Base-by-base conservation (phyloP, 2,888 invertebrate genomes). In the Thereva nobilitata region DNA sequence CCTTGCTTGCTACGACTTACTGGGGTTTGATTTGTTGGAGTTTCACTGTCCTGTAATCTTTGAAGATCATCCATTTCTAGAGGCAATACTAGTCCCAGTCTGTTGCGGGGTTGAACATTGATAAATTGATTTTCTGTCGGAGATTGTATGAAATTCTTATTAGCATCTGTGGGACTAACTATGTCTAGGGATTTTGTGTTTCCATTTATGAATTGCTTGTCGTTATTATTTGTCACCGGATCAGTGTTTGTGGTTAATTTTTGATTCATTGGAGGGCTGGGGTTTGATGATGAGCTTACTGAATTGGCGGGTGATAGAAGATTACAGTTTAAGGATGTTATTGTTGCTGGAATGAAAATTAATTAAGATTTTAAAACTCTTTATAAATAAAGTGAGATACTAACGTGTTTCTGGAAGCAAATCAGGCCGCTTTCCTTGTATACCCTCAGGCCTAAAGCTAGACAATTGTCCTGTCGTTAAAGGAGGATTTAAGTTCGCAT, bases 1-100 rank as follows among this genome's bases (percentile, higher is more conserved):
- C 89, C 89, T 76, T 92, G 89, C 72, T 91, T 91, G 69, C 82
- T 81, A 47, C 80, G 76, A 1, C 76, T 77, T 0, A 76, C 72
- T 4, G 76, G 75, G 4, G 75, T 76, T 12, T 74, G 78, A 7
- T 76, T 77, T 1, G 79, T 80, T 40, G 80, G 79, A 41, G 80
- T 80, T 7, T 75, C 76, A 4, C 75, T 77, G 3, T 76, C 77
- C n/a, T 75, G 75, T 4, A 74, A 70, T 35, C 73, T 74, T 4
- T 74, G 70, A 4, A 71, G 70, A 57, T 73, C 73, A 23, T 78
- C 78, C 1, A 73, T 73, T 0, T 77, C 75, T 3, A 75, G 67
- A 3, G 79, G 76, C 71, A 80, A 71, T 40, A 76, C 73, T 3
- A 80, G 72, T 1, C 77, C 80, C 9, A 78, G 73, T 8, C 79